phyloP scores from a whole-genome alignment of 2,888 invertebrate species.

The Eurytoma adleriae region DNA sequence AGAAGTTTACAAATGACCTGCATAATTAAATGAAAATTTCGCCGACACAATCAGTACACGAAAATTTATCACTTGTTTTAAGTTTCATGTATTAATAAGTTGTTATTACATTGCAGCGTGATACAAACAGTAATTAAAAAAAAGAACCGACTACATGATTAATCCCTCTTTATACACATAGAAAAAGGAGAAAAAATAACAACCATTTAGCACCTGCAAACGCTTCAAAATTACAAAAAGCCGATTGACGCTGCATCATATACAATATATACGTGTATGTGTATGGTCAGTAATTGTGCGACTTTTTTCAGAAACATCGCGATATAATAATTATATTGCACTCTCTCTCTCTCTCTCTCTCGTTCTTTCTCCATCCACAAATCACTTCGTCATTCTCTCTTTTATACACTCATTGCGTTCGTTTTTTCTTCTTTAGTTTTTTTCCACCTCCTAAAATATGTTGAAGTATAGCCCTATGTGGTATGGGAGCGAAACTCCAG shows the following conservation, averaged over 20 bases:
- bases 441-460: constrained; percentile 7
- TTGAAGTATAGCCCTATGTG: neutral
- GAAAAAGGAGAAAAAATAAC: constrained; percentile 38
- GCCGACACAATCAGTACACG: constrained; percentile 17
- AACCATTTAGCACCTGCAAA: constrained; percentile 51
- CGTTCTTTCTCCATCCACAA: constrained; percentile 6
- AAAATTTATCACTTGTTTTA: constrained; percentile 28
- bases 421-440: constrained; percentile 2
- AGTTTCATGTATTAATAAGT: constrained; percentile 31
- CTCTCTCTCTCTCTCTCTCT: constrained; percentile 20
- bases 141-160: neutral
- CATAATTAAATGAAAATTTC: constrained; percentile 25
- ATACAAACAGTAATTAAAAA: constrained; percentile 34
- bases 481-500: constrained; percentile 37
- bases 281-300: constrained; percentile 52
- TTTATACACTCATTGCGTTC: constrained; percentile 38
- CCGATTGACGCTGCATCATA: constrained; percentile 49
- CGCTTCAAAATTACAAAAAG: constrained; percentile 50
- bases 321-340: constrained; percentile 54
- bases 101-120: constrained; percentile 29
- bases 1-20: too few relatives aligned
- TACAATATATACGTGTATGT: constrained; percentile 49
- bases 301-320: constrained; percentile 41
- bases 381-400: constrained; percentile 41
- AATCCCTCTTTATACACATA: constrained; percentile 38